These are phyloP conservation scores for Rhopilema esculentum DNA, from an alignment of 30 jellyfish, hydroid and myxozoan genomes.

Conservation along the genomic window DNA sequence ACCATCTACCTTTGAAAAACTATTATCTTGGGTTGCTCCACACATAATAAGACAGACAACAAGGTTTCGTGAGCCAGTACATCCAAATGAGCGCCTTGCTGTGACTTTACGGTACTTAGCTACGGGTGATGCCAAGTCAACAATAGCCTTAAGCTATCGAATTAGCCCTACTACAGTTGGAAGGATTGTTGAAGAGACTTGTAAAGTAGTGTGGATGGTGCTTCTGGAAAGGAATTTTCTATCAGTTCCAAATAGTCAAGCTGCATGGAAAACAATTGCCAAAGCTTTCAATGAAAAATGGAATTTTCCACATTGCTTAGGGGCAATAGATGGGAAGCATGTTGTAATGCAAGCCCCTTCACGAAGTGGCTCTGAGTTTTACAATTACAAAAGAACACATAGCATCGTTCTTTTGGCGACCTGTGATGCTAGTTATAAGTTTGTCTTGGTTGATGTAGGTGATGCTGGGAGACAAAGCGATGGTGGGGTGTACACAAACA, in stretches of 20 bases:
- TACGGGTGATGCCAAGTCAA: conserved; percentile 4
- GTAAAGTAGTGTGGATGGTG: conserved; percentile 1
- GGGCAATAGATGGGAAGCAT: conserved; percentile 29
- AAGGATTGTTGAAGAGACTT: conserved; percentile 18
- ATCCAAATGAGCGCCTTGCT: conserved; percentile 29
- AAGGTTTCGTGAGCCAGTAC: conserved; percentile 4
- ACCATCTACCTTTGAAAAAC: conserved; percentile 28
- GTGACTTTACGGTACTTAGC: conserved; percentile 15
- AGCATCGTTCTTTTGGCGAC: conserved; percentile 39
- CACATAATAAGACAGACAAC: conserved; percentile 28
- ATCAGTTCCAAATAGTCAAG: background rate
- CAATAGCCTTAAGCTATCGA: conserved; percentile 9
- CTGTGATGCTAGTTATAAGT: conserved; percentile 44
- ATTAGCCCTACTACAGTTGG: conserved; percentile 30
- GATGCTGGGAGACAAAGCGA: conserved; percentile 34
- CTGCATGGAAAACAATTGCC: conserved; percentile 7
- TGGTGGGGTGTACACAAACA: conserved; percentile 27
- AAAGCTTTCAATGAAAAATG: background rate
- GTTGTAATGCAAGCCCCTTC: conserved; percentile 14
- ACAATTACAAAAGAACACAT: conserved; percentile 15
- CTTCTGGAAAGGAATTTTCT: background rate
- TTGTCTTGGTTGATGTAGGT: conserved; percentile 11
- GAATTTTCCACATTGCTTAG: conserved; percentile 14
- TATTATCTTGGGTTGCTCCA: conserved; percentile 31
- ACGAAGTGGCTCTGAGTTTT: background rate